phyloP scores from a whole-genome alignment of 2,113 vertebrate species.

The Scomber japonicus region DNA sequence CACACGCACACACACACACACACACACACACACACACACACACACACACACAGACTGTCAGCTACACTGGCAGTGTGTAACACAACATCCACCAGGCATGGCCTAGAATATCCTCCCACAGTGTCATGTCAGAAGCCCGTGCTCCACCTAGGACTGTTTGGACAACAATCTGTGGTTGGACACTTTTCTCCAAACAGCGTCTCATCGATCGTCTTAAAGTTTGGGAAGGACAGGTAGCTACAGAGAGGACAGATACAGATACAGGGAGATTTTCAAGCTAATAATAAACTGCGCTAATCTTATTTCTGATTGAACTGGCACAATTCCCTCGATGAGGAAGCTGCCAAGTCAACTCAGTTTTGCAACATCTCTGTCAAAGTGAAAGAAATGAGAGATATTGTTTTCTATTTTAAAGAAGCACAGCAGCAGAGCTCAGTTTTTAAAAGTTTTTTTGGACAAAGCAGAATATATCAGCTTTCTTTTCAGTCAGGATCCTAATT shows the following conservation, averaged over 20 bases:
- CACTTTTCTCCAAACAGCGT: neutral
- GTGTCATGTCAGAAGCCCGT: constrained; percentile 13
- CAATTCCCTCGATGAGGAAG: constrained; percentile 8
- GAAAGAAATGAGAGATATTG: neutral
- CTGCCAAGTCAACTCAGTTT: constrained; percentile 52
- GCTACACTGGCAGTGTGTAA: neutral
- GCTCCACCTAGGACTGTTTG: constrained; percentile 17
- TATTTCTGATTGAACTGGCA: constrained; percentile 55
- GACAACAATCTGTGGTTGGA: constrained; percentile 1
- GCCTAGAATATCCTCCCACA: constrained; percentile 39
- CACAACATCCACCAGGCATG: constrained; percentile 38
- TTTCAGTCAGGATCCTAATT: too few relatives aligned
- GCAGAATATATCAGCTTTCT: too few relatives aligned
- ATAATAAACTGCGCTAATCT: constrained; percentile 52
- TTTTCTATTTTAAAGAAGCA: constrained; percentile 22
- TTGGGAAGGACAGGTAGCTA: constrained; percentile 29
- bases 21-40: constrained; percentile 6
- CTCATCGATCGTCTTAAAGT: constrained; percentile 10
- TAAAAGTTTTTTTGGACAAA: too few relatives aligned
- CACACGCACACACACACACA: neutral
- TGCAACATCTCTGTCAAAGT: constrained; percentile 13
- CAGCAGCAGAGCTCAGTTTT: neutral
- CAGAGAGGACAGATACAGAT: constrained; percentile 6
- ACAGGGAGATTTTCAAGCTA: constrained; percentile 24
- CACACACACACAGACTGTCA: constrained; percentile 25